A percentile compares a stretch with the other conserved stretches of the same genome.
phyloP scores from a whole-genome alignment of 2,888 invertebrate genomes.

The Folsomia candida region DNA sequence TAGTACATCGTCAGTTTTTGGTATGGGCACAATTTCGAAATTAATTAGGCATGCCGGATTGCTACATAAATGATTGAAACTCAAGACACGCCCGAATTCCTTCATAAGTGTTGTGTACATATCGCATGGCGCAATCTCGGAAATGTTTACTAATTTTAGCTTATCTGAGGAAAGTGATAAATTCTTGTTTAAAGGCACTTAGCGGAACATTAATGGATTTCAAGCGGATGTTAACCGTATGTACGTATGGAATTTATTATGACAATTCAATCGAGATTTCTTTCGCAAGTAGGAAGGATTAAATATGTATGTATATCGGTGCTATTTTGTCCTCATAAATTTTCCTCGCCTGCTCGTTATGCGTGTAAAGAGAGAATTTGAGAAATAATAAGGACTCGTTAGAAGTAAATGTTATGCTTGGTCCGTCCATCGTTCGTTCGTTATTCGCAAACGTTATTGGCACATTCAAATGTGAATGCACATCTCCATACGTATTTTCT shows the following conservation, averaged over 20 bases:
- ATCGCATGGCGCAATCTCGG: neutral
- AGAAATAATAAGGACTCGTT: no score
- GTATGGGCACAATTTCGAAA: neutral
- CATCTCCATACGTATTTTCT: no score
- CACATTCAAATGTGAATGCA: no score
- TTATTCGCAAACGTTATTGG: no score
- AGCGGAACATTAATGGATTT: constrained; percentile 10
- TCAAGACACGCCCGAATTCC: neutral
- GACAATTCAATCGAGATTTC: constrained; percentile 7
- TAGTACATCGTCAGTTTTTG: no score
- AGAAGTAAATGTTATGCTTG: no score
- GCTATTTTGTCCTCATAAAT: neutral
- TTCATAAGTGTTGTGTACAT: neutral
- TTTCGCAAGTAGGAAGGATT: neutral
- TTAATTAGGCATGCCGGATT: neutral
- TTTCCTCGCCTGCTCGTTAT: no score
- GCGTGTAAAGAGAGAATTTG: no score
- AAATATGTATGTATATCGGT: neutral
- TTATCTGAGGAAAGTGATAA: constrained; percentile 10
- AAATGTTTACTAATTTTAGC: neutral
- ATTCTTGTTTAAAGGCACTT: constrained; percentile 6
- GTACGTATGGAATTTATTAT: constrained; percentile 15
- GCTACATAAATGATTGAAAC: neutral
- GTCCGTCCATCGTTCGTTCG: no score
- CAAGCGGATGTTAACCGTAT: constrained; percentile 17